These are phyloP conservation scores for Celastrina argiolus DNA, from an alignment of 2,888 invertebrate genomes.

Conservation along the genomic window DNA sequence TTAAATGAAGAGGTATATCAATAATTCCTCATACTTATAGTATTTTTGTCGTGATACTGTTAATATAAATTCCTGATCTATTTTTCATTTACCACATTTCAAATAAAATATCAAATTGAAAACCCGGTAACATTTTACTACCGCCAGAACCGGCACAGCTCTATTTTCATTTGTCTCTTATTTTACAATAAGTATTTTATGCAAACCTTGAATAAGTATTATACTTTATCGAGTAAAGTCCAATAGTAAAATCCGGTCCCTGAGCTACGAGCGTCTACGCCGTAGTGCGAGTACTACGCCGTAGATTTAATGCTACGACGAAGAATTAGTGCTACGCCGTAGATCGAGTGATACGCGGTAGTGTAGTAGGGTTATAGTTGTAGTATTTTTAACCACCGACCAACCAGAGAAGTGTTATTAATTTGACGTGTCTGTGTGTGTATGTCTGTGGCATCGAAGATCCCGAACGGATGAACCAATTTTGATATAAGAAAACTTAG, in stretches of 20 bases:
- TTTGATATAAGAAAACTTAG: too few relatives aligned
- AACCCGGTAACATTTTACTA: background rate
- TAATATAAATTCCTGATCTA: background rate
- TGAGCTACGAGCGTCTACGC: background rate
- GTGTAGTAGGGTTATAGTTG: too few relatives aligned
- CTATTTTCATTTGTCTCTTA: background rate
- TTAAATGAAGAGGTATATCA: background rate
- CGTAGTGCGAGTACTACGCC: background rate
- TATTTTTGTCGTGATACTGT: background rate
- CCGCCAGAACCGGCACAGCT: background rate
- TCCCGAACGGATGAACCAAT: too few relatives aligned
- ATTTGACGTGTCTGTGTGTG: too few relatives aligned
- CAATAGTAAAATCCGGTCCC: background rate
- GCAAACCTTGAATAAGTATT: background rate
- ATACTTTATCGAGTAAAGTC: background rate
- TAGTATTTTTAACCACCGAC: too few relatives aligned
- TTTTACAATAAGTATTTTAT: background rate
- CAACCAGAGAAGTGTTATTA: too few relatives aligned
- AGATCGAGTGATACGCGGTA: too few relatives aligned
- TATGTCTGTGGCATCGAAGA: too few relatives aligned
- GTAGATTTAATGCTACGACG: too few relatives aligned
- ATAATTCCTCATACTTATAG: too few relatives aligned
- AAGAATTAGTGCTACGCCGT: too few relatives aligned
- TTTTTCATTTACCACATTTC: background rate
- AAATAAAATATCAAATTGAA: slow-evolving; percentile 3